These are phyloP conservation scores for Helicoverpa assulta DNA, from an alignment of 2,888 invertebrate species.

Conservation along the genomic window DNA sequence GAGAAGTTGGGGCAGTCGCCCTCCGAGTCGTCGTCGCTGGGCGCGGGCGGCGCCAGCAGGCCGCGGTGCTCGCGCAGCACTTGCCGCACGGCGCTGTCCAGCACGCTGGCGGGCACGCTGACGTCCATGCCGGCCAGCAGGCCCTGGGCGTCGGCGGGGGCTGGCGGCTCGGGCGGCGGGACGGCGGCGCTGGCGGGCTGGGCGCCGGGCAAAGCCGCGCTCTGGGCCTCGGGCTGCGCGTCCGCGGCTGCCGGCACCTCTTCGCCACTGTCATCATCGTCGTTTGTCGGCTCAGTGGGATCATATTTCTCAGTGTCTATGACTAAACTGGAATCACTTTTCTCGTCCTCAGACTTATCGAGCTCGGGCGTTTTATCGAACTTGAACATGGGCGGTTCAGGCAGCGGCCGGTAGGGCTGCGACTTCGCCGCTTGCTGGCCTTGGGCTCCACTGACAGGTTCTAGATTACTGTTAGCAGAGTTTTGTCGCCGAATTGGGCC, in stretches of 20 bases:
- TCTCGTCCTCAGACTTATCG: slow-evolving; percentile 87
- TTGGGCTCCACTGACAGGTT: slow-evolving; percentile 14
- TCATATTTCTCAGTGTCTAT: slow-evolving; percentile 91
- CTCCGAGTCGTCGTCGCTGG: slow-evolving; percentile 87
- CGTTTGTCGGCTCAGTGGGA: slow-evolving; percentile 88
- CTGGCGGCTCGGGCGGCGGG: slow-evolving; percentile 30
- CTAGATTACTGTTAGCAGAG: slow-evolving; percentile 47
- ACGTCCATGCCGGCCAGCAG: slow-evolving; percentile 72
- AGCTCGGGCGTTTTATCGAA: slow-evolving; percentile 77
- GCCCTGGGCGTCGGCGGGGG: slow-evolving; percentile 62
- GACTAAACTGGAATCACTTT: slow-evolving; percentile 90
- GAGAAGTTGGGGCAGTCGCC: slow-evolving; percentile 96
- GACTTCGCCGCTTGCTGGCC: slow-evolving; percentile 28
- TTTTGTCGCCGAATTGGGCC: slow-evolving; percentile 63
- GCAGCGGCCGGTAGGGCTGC: neutral
- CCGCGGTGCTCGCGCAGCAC: slow-evolving; percentile 81
- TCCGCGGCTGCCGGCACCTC: slow-evolving; percentile 55
- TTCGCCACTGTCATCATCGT: slow-evolving; percentile 80
- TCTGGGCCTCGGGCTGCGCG: slow-evolving; percentile 5
- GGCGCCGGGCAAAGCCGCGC: neutral
- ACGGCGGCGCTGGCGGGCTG: slow-evolving; percentile 21
- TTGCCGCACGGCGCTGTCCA: slow-evolving; percentile 81
- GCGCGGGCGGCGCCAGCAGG: slow-evolving; percentile 61
- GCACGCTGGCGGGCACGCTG: slow-evolving; percentile 71
- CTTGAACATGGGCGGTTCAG: slow-evolving; percentile 78